Evolutionary conservation across 2,888 invertebrate species (phyloP).

Genomic region (Zeuzera pyrina): DNA sequence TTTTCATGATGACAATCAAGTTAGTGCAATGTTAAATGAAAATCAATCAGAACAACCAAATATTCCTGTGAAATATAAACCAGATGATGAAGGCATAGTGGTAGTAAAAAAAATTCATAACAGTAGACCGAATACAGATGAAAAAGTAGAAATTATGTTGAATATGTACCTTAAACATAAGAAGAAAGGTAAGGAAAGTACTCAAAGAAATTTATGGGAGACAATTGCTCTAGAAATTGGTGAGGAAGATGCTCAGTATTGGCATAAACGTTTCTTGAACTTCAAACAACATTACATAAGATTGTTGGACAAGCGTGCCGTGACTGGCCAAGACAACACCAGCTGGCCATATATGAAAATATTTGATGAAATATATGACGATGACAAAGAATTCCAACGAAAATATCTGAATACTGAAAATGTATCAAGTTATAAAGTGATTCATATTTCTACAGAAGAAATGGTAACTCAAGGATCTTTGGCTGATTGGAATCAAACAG

Average conservation of each 20-base stretch:
- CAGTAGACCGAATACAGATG: conserved; percentile 22
- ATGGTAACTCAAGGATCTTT: conserved; percentile 5
- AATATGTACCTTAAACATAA: conserved; percentile 46
- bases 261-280: conserved; percentile 56
- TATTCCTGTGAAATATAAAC: not conserved
- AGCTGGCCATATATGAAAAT: conserved; percentile 52
- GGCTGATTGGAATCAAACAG: conserved; percentile 40
- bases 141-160: conserved; percentile 46
- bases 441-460: conserved; percentile 4
- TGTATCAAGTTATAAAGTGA: not conserved
- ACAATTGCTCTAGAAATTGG: conserved; percentile 49
- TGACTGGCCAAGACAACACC: conserved; percentile 26
- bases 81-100: conserved; percentile 23
- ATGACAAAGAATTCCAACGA: conserved; percentile 41
- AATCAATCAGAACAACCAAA: not conserved
- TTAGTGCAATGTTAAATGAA: conserved; percentile 17
- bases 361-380: conserved; percentile 49
- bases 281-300: conserved; percentile 55
- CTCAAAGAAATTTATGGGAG: conserved; percentile 49
- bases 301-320: conserved; percentile 37
- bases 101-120: conserved; percentile 29
- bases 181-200: conserved; percentile 32
- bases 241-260: conserved; percentile 46
- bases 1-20: conserved; percentile 38
- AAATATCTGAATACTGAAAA: conserved; percentile 23